Evolutionary conservation across 2,113 vertebrate species (phyloP), one percentile per base, ranked within the genome.

Genomic region (Arvicanthis niloticus): DNA sequence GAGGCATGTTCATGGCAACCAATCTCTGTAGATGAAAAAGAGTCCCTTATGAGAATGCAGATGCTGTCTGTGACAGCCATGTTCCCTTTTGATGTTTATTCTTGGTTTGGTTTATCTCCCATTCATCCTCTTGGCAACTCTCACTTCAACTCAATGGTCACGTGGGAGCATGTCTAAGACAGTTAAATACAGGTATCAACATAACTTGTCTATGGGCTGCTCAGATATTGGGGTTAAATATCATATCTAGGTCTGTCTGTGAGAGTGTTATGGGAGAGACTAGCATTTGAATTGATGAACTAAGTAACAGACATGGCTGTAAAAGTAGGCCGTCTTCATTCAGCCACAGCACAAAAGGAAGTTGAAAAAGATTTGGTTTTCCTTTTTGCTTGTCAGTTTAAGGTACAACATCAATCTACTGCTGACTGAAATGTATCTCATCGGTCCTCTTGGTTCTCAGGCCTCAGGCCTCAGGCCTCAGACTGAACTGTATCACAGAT

Each of bases 1-100:
- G 99, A 80, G 99, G 99, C 99, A 99, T 99, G 98, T 99, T 99
- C 99, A 99, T 99, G 97, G 99, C 99, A 86, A 99, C 99, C 91
- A 99, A 98, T 97, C 99, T 99, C 99, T 99, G 98, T 68, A 97
- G 98, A 98, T 73, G 78, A 97, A 97, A 96, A 97, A 96, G 88
- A 76, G 80, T 10, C 68, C 73, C 77, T 94, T 40, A 78, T 42
- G 8, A 45, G 87, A 56, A 88, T 1, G 24, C 7, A n/a, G 65
- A 58, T 56, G 31, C 51, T 51, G 5, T 2, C 7, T 51, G 9
- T 19, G 40, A 68, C 0, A 84, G 62, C 40, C 51, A 15, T 10
- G 8, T 12, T 34, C 51, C 17, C 48, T 72, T 26, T 3, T 7
- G 4, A 34, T 24, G 0, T 17, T 62, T n/a, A 60, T 51, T 88